Base-by-base conservation (phyloP, 64 coral and sea anemone species). In the Astreopora myriophthalma region DNA sequence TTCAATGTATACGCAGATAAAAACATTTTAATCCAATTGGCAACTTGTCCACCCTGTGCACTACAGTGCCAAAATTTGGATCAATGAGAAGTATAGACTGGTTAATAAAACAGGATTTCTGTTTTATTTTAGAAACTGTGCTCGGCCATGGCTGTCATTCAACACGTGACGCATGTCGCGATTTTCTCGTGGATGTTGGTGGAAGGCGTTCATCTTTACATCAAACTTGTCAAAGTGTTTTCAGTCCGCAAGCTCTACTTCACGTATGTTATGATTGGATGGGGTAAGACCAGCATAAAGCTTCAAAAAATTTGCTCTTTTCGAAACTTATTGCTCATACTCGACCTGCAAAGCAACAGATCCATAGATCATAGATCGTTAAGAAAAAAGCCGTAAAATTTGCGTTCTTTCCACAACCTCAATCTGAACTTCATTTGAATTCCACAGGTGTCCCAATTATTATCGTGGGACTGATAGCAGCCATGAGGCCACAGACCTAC, bases 151-250 rank as follows among this genome's bases (percentile, higher is more conserved):
- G 92, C 92, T 0, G 48, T 88, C 12, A 72, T 74, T 34, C 92
- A 89, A 32, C 92, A 94, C 64, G 34, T 88, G 19, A 82, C 87
- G 5, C 49, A 78, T 20, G 62, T 75, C 19, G 80, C 85, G 16
- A 85, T 88, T 42, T 94, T 94, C 32, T 57, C 92, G 17, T 94
- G 92, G 92, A 89, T 94, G 85, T 71, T 86, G 35, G 85, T 94
- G 13, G 92, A 94, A 74, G 92, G 92, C 19, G 71, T 94, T 62
- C 92, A 94, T 74, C 92, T 94, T 40, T 94, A 94, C 46, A 89
- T 94, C 30, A 94, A 94, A 33, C 49, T 94, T 36, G 92, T 94
- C 33, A 94, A 94, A 39, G 92, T 94, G 49, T 94, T 94, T 58
- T 86, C 85, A 38, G 80, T 87, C 20, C 49, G 77, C 30, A 80